Conservation (phyloP, 2,113 vertebrate genomes). For the Choloepus hoffmanni region DNA sequence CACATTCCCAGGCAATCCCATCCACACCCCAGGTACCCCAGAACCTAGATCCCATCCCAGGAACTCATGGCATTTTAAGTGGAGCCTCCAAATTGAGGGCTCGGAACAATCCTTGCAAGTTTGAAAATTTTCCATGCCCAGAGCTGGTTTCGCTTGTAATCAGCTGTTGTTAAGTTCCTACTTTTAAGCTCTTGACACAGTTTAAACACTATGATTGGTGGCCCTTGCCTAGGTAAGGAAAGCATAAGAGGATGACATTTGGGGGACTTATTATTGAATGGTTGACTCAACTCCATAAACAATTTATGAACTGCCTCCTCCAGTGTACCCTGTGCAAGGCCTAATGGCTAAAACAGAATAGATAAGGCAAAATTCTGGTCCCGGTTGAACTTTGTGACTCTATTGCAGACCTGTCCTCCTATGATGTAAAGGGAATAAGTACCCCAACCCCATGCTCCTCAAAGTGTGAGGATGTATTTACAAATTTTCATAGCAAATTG, state of each 20-base stretch:
- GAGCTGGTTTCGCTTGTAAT: background rate
- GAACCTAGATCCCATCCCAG: background rate
- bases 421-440: background rate
- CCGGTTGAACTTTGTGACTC: background rate
- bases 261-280: background rate
- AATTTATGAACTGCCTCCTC: background rate
- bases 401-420: background rate
- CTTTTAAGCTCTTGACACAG: background rate
- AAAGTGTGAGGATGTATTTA: background rate
- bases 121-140: constrained; percentile 8
- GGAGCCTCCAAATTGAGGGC: background rate
- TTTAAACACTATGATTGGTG: background rate
- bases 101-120: background rate
- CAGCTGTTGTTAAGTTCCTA: background rate
- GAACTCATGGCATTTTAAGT: background rate
- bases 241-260: background rate
- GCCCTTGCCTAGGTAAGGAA: background rate
- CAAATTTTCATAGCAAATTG: background rate
- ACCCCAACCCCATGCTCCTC: background rate
- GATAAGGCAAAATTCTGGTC: background rate
- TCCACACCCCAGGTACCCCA: background rate
- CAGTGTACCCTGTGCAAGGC: background rate
- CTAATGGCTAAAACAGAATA: background rate
- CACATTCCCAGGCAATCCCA: background rate
- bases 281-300: background rate